These are phyloP conservation scores for Colinus virginianus DNA, from an alignment of 2,113 vertebrate species.

Conservation along the genomic window DNA sequence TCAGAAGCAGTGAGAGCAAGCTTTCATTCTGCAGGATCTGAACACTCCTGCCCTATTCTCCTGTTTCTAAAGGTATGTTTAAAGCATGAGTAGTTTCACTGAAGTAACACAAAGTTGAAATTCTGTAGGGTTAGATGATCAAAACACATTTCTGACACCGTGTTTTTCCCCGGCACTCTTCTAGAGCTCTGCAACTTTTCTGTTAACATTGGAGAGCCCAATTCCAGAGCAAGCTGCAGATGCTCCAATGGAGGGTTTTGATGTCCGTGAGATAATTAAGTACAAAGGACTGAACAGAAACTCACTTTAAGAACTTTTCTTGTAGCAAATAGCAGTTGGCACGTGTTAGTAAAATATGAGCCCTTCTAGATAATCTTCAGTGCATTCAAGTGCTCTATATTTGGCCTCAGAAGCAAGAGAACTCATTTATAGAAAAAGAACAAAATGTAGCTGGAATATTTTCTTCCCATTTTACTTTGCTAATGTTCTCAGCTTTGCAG, in stretches of 20 bases:
- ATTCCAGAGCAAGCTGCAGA: neutral
- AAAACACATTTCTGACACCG: neutral
- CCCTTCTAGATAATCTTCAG: constrained; percentile 14
- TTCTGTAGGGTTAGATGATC: neutral
- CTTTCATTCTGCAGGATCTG: neutral
- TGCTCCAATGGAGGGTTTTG: constrained; percentile 9
- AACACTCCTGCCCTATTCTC: neutral
- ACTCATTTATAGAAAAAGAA: constrained; percentile 16
- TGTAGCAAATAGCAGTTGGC: constrained; percentile 25
- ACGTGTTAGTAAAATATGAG: constrained; percentile 19
- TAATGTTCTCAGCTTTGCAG: constrained; percentile 5
- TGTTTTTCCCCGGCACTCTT: neutral
- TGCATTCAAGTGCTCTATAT: neutral
- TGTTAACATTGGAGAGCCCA: neutral
- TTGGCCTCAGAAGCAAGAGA: constrained; percentile 28
- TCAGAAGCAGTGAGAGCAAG: neutral
- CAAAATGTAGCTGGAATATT: constrained; percentile 6
- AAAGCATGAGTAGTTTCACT: neutral
- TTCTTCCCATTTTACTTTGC: constrained; percentile 8
- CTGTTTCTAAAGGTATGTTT: neutral
- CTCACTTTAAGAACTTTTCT: constrained; percentile 12
- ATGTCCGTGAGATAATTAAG: neutral
- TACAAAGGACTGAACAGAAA: neutral
- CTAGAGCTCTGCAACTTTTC: neutral
- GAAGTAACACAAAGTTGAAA: neutral